These are phyloP conservation scores for Antheraea mylitta DNA, from an alignment of 1,140 invertebrate species.

Conservation along the genomic window DNA sequence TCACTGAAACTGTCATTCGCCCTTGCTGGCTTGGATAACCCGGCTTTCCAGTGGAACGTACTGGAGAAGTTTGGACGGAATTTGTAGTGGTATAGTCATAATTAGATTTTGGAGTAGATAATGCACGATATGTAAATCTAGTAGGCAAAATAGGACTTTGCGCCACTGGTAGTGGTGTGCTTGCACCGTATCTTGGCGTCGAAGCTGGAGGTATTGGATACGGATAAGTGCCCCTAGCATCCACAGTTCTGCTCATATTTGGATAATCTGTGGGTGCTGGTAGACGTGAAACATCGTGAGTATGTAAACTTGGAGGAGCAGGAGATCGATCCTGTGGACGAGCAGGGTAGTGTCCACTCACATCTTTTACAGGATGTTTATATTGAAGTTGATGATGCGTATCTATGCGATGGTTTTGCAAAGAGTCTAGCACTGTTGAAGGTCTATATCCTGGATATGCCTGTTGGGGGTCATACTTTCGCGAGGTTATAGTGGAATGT, in stretches of 20 bases:
- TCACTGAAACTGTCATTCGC: slow-evolving; percentile 74
- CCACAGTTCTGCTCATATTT: slow-evolving; percentile 42
- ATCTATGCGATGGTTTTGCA: slow-evolving; percentile 53
- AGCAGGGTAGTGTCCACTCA: slow-evolving; percentile 48
- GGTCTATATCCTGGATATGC: slow-evolving; percentile 67
- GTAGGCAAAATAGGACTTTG: slow-evolving; percentile 42
- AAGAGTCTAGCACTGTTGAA: slow-evolving; percentile 37
- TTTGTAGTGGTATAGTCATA: slow-evolving; percentile 58
- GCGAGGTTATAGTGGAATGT: slow-evolving; percentile 46
- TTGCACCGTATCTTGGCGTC: slow-evolving; percentile 48
- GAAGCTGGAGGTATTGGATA: slow-evolving; percentile 61
- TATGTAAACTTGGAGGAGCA: slow-evolving; percentile 35
- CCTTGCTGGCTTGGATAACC: slow-evolving; percentile 65
- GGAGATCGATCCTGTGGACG: slow-evolving; percentile 50
- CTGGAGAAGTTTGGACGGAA: slow-evolving; percentile 59
- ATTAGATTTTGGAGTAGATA: slow-evolving; percentile 51
- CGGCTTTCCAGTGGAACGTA: slow-evolving; percentile 51
- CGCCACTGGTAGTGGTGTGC: slow-evolving; percentile 36
- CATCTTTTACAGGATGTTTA: slow-evolving; percentile 53
- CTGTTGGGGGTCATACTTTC: slow-evolving; percentile 71
- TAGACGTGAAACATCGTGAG: slow-evolving; percentile 46
- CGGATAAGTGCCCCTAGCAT: slow-evolving; percentile 49
- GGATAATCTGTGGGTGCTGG: slow-evolving; percentile 49
- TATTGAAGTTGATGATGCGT: slow-evolving; percentile 50
- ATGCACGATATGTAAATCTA: slow-evolving; percentile 52